Base-by-base conservation (phyloP, 2,888 invertebrate genomes). In the Megamerina dolium region DNA sequence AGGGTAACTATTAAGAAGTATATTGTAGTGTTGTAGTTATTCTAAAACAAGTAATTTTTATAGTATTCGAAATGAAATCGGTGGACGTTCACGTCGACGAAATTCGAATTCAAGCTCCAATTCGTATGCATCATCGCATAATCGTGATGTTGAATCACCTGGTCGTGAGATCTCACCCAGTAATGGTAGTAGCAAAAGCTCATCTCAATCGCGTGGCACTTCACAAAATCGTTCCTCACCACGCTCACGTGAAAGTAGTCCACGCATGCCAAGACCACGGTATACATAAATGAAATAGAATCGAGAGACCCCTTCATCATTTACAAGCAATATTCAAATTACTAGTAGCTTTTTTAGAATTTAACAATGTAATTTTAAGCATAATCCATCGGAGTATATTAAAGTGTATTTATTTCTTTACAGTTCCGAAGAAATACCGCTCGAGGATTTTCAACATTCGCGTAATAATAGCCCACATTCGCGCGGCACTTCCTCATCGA, bases 391-490 rank as follows among this genome's bases (percentile, higher is more conserved):
- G 13, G 4, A 20, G 16, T 2, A 27, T 17, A 13, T 10, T 8
- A 23, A 8, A 23, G 6, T 26, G 16, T 16, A 27, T 18, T 6
- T 10, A 8, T 35, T 35, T 2, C 10, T 23, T 42, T 51, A 5
- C 33, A 71, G 71, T 17, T 85, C 83, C 18, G 83, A 87, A 60
- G 87, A 88, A 57, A 89, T 89, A 34, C 88, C 88, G 0, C 66
- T 89, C 31, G 88, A 87, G 59, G 81, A 87, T 50, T 86, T 89
- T 59, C 80, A 80, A 50, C 76, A 78, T 48, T 75, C 76, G 4
- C 72, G 78, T 1, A 74, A 73, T 35, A 72, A 74, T 18, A 68
- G 75, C 48, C 73, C 74, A 6, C 74, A 63, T 38, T 59, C 66
- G 1, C 59, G 63, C 6, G 49, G 55, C 18, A 66, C 60, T 50